These are phyloP conservation scores for Chlorops oryzae DNA, from an alignment of 1,140 invertebrate species.

Conservation along the genomic window DNA sequence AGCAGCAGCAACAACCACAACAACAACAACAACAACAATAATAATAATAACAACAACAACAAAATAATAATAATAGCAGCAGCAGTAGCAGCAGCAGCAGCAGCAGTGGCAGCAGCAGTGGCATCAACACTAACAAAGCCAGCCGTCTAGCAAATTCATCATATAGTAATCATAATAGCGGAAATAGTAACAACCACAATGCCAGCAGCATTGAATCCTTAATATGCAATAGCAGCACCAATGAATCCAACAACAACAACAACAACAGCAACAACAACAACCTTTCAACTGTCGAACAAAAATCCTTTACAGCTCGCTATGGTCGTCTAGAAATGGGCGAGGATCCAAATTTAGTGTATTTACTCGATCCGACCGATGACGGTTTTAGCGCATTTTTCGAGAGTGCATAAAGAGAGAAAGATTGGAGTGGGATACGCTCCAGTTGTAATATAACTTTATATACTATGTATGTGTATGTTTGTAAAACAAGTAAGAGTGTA, in stretches of 20 bases:
- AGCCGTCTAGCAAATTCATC: conserved; percentile 7
- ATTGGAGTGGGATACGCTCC: too few species aligned
- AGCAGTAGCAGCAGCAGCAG: background rate
- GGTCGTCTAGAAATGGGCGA: conserved; percentile 36
- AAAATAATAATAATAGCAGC: conserved; percentile 1
- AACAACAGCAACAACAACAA: conserved; percentile 16
- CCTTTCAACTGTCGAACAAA: background rate
- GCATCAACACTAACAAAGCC: conserved; percentile 7
- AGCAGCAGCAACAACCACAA: too few species aligned
- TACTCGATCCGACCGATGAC: too few species aligned
- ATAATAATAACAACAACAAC: too few species aligned
- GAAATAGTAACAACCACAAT: conserved; percentile 47
- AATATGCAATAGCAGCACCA: conserved; percentile 73
- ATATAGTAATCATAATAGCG: background rate
- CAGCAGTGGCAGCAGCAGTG: conserved; percentile 2
- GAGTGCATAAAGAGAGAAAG: too few species aligned
- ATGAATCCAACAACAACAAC: background rate
- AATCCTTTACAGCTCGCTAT: conserved; percentile 33
- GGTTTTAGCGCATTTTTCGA: too few species aligned
- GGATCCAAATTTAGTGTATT: conserved; percentile 37
- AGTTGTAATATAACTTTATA: too few species aligned
- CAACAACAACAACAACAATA: conserved; percentile 6
- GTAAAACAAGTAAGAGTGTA: too few species aligned
- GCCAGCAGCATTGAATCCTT: conserved; percentile 84
- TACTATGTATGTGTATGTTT: too few species aligned